Evolutionary conservation across 2,888 invertebrate species (phyloP).

Genomic region (Agrochola litura): DNA sequence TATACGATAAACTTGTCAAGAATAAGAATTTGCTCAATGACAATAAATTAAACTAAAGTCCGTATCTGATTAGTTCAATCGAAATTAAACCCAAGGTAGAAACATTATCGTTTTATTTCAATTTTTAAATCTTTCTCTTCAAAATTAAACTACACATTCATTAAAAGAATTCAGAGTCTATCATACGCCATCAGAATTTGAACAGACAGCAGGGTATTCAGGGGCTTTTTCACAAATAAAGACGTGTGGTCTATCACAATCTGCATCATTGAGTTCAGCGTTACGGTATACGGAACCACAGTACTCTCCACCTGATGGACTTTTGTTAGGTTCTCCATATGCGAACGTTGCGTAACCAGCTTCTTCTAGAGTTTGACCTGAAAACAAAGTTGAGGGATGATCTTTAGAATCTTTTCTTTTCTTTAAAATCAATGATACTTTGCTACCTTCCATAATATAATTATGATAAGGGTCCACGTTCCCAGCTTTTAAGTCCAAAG

Average conservation of each 20-base stretch:
- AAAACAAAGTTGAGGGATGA: neutral
- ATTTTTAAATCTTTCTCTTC: neutral
- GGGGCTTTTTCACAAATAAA: constrained; percentile 55
- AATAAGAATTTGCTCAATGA: neutral
- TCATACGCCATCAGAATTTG: neutral
- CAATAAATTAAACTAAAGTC: neutral
- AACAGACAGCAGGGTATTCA: constrained; percentile 40
- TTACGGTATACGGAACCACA: constrained; percentile 71
- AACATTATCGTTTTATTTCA: neutral
- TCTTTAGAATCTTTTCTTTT: too few species aligned
- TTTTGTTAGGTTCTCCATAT: constrained; percentile 70
- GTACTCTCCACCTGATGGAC: constrained; percentile 65
- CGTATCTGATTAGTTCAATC: neutral
- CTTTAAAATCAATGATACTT: neutral
- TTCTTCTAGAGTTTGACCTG: constrained; percentile 72
- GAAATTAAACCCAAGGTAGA: neutral
- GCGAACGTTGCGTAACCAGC: constrained; percentile 75
- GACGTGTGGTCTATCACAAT: constrained; percentile 55
- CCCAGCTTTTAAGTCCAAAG: neutral
- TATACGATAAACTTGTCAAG: neutral
- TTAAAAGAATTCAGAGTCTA: neutral
- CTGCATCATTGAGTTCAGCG: constrained; percentile 70
- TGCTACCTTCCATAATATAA: neutral
- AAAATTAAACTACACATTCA: neutral
- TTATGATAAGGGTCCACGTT: neutral